These are phyloP conservation scores for Furnarius figulus DNA, from an alignment of 2,113 vertebrate species.

Conservation along the genomic window DNA sequence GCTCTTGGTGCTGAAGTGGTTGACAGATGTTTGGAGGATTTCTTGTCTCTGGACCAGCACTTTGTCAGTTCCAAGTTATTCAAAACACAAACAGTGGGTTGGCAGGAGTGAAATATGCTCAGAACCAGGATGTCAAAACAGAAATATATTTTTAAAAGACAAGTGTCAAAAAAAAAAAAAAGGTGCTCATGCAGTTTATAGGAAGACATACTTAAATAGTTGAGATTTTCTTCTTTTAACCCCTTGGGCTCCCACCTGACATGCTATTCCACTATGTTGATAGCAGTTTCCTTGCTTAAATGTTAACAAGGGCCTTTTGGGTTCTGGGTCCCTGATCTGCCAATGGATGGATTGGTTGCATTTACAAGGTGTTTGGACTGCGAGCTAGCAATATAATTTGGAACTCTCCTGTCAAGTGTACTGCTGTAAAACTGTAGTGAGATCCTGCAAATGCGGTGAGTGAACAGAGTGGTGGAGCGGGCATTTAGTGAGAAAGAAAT, in stretches of 20 bases:
- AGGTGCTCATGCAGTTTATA: not conserved
- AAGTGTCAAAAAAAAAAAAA: constrained; percentile 9
- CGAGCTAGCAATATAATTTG: not conserved
- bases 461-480: not conserved
- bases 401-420: not conserved
- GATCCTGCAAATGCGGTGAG: not conserved
- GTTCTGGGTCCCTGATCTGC: not conserved
- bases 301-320: not conserved
- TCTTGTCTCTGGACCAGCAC: constrained; percentile 23
- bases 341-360: not conserved
- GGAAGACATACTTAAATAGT: constrained; percentile 7
- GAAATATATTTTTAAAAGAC: constrained; percentile 51
- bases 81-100: constrained; percentile 44
- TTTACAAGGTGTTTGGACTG: not conserved
- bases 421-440: not conserved
- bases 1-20: not conserved
- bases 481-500: not conserved
- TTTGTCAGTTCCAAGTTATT: constrained; percentile 43
- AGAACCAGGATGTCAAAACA: constrained; percentile 51
- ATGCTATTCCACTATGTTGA: not conserved
- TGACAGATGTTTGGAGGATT: constrained; percentile 43
- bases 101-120: constrained; percentile 47
- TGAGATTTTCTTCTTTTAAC: constrained; percentile 22
- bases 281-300: not conserved
- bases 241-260: not conserved